Percentiles rank a stretch among this genome's conserved stretches.
Conservation (phyloP, 1,140 invertebrate genomes). For the Ostrea edulis region DNA sequence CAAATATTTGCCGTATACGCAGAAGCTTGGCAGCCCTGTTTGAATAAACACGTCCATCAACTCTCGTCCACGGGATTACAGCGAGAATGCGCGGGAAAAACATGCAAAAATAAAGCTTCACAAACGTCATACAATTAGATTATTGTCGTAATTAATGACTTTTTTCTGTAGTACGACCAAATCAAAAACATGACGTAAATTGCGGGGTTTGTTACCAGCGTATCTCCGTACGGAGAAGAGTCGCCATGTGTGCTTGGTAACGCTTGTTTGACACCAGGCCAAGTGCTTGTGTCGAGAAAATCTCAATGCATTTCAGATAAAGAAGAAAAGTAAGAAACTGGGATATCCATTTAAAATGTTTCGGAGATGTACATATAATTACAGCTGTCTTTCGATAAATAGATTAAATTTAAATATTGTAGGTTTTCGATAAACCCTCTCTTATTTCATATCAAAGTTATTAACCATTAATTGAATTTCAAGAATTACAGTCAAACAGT, state of each 20-base stretch:
- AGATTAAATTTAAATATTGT: no score
- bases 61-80: slow-evolving; percentile 12
- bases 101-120: slow-evolving; percentile 38
- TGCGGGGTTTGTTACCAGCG: slow-evolving; percentile 1
- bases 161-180: slow-evolving; percentile 40
- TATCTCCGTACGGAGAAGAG: not conserved
- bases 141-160: slow-evolving; percentile 35
- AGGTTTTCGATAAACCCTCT: no score
- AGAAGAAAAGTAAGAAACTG: not conserved
- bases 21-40: slow-evolving; percentile 42
- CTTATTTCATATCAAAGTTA: no score
- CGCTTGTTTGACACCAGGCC: slow-evolving; percentile 9
- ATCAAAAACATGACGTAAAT: slow-evolving; percentile 41
- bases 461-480: no score
- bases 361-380: no score
- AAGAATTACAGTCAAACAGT: no score
- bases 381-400: no score
- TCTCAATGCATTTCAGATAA: not conserved
- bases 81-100: slow-evolving; percentile 38
- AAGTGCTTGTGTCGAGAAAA: not conserved
- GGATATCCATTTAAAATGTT: no score
- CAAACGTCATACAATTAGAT: slow-evolving; percentile 42
- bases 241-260: slow-evolving; percentile 22
- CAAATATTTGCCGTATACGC: slow-evolving; percentile 28
- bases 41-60: slow-evolving; percentile 42